Base-by-base conservation (phyloP, 2,113 vertebrate genomes). In the Vicugna pacos region DNA sequence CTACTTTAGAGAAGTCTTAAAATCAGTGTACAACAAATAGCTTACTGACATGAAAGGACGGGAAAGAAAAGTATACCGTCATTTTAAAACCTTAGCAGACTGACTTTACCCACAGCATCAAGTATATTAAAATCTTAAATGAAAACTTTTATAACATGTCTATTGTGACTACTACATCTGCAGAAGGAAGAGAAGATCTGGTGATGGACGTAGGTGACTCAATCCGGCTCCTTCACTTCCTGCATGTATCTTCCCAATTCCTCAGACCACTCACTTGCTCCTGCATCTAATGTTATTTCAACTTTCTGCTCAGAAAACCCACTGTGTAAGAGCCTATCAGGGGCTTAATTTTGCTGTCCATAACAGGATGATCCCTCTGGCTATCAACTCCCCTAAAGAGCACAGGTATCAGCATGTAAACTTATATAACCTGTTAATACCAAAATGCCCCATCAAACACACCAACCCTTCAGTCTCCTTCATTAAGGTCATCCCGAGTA, bases 251-350 rank as follows among this genome's bases (percentile, higher is more conserved):
- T 64, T 28, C 56, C 28, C 54, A 62, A 30, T 28, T 28, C 35
- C 72, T 72, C 46, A 64, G 52, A 67, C 32, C 48, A 60, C 38
- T 86, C 14, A 16, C n/a, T 38, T 65, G 42, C 1, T 46, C 64
- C 56, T 38, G 12, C 46, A 52, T 65, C 48, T n/a, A 77, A 62
- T 38, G 3, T 56, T 79, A 87, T 87, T 82, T n/a, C 14, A 1
- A 56, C 22, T 91, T 90, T 90, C 81, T 89, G 72, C 46, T 82
- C 48, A 85, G 77, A 85, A 95, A 93, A 77, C 2, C 90, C 32
- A 50, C 58, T 19, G 10, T 6, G 32, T 10, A 19, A 64, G 4
- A 64, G 80, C 35, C 79, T 24, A 16, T 46, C 30, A 42, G 46
- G 9, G n/a, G 24, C 42, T 91, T 48, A 42, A 92, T 83, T 84